These are phyloP conservation scores for Pitta sordida DNA, from an alignment of 2,113 vertebrate genomes.

Conservation along the genomic window DNA sequence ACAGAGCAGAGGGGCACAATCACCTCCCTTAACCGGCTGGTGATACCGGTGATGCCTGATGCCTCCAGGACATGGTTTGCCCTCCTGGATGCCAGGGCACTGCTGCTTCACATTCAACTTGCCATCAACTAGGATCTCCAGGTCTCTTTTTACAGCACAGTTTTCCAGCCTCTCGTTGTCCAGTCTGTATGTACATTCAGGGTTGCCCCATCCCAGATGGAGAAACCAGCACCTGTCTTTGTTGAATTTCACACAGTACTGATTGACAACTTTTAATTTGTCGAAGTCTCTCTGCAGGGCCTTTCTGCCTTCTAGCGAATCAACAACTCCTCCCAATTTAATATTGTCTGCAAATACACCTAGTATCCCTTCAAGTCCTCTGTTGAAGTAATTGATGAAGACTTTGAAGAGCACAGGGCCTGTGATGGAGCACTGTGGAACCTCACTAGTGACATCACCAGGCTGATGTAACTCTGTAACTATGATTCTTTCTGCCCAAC, in stretches of 20 bases:
- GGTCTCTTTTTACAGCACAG: fast-evolving
- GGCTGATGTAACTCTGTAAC: background rate
- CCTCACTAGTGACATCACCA: background rate
- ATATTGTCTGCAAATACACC: background rate
- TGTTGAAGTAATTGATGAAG: background rate
- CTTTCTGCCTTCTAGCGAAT: fast-evolving
- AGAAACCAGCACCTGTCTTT: fast-evolving
- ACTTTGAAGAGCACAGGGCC: background rate
- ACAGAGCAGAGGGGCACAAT: background rate
- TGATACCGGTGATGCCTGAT: too few species aligned
- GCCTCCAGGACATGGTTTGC: fast-evolving
- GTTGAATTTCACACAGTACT: background rate
- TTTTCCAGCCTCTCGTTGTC: background rate
- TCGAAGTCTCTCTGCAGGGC: background rate
- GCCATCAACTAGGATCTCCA: fast-evolving
- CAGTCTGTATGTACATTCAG: background rate
- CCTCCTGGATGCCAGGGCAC: background rate
- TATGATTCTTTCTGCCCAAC: fast-evolving
- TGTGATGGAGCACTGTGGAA: background rate
- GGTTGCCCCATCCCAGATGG: fast-evolving
- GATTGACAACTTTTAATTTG: background rate
- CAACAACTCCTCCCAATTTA: background rate
- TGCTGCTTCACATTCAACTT: background rate
- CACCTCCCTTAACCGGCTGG: fast-evolving
- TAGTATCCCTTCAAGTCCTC: background rate